Percentiles rank a stretch among this genome's conserved stretches.
These are phyloP conservation scores for Micronycteris hirsuta DNA, from an alignment of 2,113 vertebrate species.

Conservation along the genomic window DNA sequence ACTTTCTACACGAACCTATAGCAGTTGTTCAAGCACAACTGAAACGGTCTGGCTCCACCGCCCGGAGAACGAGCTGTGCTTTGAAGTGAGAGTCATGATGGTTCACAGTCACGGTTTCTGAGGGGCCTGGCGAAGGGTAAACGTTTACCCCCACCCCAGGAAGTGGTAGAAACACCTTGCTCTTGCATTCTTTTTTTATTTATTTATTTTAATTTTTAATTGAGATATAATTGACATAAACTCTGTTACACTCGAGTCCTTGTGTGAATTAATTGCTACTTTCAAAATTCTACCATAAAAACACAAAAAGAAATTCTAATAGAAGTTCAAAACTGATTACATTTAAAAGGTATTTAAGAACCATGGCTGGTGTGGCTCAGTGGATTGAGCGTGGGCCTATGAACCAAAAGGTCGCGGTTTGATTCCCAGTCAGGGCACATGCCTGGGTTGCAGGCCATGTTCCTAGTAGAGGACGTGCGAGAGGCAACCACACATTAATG, in stretches of 20 bases:
- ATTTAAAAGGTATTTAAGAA: slow-evolving; percentile 12
- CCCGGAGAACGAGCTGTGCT: slow-evolving; percentile 22
- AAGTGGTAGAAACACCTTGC: slow-evolving; percentile 18
- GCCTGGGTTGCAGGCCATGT: no score
- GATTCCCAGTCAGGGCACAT: no score
- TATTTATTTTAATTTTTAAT: neutral
- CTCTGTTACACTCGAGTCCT: neutral
- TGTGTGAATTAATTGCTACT: slow-evolving; percentile 13
- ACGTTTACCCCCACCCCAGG: neutral
- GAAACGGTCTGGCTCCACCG: slow-evolving; percentile 2
- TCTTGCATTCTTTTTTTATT: neutral
- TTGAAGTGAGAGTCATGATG: slow-evolving; percentile 19
- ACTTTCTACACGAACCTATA: neutral
- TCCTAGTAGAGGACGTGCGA: no score
- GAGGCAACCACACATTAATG: no score
- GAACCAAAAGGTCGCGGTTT: no score
- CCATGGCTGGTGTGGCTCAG: no score
- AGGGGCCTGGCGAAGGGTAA: slow-evolving; percentile 13
- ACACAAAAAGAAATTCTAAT: neutral
- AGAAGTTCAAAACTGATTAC: neutral
- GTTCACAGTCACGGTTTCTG: slow-evolving; percentile 3
- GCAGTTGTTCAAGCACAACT: neutral
- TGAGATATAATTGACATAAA: neutral
- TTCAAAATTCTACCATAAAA: neutral
- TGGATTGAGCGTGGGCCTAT: no score